A percentile compares a stretch with the other conserved stretches of the same genome.
Conservation (phyloP, 2,888 invertebrate species). For the Ganaspis brasiliensis region DNA sequence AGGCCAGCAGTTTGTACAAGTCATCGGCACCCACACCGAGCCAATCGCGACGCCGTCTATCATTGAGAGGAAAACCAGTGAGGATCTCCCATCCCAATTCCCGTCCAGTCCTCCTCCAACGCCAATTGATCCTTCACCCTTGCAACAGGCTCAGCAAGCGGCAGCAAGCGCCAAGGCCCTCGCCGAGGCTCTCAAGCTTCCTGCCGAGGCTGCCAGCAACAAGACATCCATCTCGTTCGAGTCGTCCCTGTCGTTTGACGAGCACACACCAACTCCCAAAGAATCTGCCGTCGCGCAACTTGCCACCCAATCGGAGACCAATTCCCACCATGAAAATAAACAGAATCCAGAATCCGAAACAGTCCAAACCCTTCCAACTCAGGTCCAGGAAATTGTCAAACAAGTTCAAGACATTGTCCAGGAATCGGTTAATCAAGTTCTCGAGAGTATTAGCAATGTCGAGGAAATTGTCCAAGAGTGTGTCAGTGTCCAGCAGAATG, state of each 20-base stretch:
- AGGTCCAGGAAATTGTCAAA: neutral
- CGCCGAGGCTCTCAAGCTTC: slow-evolving; percentile 76
- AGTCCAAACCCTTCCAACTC: neutral
- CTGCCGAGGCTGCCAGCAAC: slow-evolving; percentile 68
- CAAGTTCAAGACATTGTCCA: slow-evolving; percentile 33
- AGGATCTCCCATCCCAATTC: slow-evolving; percentile 76
- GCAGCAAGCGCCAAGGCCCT: slow-evolving; percentile 75
- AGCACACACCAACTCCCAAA: slow-evolving; percentile 24
- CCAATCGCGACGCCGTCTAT: slow-evolving; percentile 78
- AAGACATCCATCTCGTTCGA: slow-evolving; percentile 26
- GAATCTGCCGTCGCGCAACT: slow-evolving; percentile 21
- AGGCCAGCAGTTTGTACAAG: slow-evolving; percentile 70
- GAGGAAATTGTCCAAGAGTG: neutral
- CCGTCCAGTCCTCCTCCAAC: slow-evolving; percentile 79
- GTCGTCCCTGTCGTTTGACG: slow-evolving; percentile 33
- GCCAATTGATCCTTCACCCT: slow-evolving; percentile 78
- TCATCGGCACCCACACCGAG: slow-evolving; percentile 70
- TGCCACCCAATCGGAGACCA: no score
- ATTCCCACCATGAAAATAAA: no score
- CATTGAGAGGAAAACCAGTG: slow-evolving; percentile 80
- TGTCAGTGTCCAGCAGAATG: no score
- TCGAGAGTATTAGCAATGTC: neutral
- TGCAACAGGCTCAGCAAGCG: slow-evolving; percentile 77
- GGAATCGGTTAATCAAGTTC: neutral
- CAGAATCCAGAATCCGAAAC: no score